Evolutionary conservation across 2,797 vertebrate genomes (phyloP), one percentile per base, ranked within the genome.

Genomic region (Anguilla obscura): DNA sequence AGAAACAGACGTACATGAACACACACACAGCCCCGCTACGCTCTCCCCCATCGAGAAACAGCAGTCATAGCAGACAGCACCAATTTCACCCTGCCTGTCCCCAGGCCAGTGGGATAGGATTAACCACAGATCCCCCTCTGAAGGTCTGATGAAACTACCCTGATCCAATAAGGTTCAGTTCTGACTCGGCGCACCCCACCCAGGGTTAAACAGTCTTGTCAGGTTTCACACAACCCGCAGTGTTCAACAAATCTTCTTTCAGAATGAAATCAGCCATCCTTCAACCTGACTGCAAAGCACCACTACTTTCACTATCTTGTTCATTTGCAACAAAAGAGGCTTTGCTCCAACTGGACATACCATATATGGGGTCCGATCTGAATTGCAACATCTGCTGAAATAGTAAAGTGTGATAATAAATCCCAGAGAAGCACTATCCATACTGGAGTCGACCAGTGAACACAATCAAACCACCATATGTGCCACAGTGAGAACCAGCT

Each of bases 171-270:
- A 71, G 40, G 76, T 80, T 80, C 40, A 18, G 40, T 48, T 80
- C 76, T 36, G 27, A 74, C 30, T 30, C 30, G 14, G 30, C 1
- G 16, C 30, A 9, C 63, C n/a, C 63, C 76, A 86, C 87, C 40
- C 80, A 48, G 36, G 76, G 36, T 80, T 21, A 21, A 48, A 48
- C 18, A 27, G 40, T 45, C 14, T 48, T 45, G 33, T 79, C 76
- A 45, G 76, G 76, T 24, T 79, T 85, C 76, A 86, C 14, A 86
- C 2, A 74, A 63, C 83, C 87, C 45, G 58, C n/a, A 50, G 14
- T 56, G 58, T 79, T 27, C 5, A 40, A 79, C 76, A 45, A 45
- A 79, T 40, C 74, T 40, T 45, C 36, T 45, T 18, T 33, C 36
- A 79, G 16, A 45, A 45, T 14, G 14, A 82, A 48, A 82, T 50